Conservation (phyloP, 2,113 vertebrate genomes). For the Anthoscopus minutus region DNA sequence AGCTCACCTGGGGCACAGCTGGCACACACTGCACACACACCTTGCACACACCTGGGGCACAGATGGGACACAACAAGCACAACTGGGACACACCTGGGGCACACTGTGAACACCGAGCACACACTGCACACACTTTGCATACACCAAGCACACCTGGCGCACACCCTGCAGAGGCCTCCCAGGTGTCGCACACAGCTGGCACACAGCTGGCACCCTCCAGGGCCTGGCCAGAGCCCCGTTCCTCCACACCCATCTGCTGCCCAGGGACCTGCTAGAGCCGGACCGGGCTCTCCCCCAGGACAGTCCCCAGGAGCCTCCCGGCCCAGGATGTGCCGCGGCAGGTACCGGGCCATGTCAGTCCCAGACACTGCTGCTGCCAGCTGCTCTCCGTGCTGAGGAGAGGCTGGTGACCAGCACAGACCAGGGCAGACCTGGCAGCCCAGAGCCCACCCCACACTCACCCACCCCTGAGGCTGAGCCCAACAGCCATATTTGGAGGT, state of each 20-base stretch:
- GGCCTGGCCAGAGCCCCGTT: too few relatives aligned
- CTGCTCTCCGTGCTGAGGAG: background rate
- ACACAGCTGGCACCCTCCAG: too few relatives aligned
- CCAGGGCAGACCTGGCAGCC: accelerated
- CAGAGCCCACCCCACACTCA: accelerated
- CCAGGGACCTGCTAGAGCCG: background rate
- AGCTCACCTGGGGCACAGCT: too few relatives aligned
- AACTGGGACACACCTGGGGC: background rate
- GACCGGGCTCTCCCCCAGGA: too few relatives aligned
- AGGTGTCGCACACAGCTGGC: background rate
- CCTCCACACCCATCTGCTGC: background rate
- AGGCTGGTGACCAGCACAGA: accelerated
- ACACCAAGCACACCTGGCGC: background rate
- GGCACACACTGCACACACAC: too few relatives aligned
- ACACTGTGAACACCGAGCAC: too few relatives aligned
- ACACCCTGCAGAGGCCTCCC: background rate
- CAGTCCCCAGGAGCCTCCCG: background rate
- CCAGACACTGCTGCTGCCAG: accelerated
- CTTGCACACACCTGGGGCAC: background rate
- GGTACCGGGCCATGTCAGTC: background rate
- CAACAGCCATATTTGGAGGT: background rate
- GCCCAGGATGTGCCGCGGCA: accelerated
- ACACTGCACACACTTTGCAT: too few relatives aligned
- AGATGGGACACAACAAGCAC: background rate
- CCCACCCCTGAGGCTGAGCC: background rate